phyloP scores from a whole-genome alignment of 2,797 vertebrate species.

The Cygnus olor region DNA sequence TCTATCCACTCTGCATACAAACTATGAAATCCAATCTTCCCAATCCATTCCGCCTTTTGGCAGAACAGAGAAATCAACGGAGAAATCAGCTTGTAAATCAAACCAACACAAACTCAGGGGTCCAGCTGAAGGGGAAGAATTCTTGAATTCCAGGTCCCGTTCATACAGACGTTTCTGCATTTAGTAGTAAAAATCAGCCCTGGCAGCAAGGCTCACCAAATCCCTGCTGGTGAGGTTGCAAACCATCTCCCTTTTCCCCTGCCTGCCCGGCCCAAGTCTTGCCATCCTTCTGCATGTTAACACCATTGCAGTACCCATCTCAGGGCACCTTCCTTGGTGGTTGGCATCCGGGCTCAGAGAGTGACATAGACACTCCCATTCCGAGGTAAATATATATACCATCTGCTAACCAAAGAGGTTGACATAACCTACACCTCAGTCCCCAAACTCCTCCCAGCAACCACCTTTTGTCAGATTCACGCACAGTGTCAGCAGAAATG shows the following conservation, averaged over 20 bases:
- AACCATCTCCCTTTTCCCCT: neutral
- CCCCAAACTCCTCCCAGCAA: neutral
- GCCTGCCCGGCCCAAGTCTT: neutral
- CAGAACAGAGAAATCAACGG: too few relatives aligned
- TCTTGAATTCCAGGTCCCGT: neutral
- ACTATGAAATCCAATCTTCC: neutral
- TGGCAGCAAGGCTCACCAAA: neutral
- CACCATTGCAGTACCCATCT: neutral
- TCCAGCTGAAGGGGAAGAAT: neutral
- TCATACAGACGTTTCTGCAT: neutral
- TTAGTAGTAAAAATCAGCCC: neutral
- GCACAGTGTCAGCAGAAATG: fast-evolving
- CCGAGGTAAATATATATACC: neutral
- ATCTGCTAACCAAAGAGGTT: fast-evolving
- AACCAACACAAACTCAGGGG: neutral
- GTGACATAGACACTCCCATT: fast-evolving
- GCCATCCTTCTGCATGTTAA: fast-evolving
- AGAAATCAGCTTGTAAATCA: neutral
- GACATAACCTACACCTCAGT: neutral
- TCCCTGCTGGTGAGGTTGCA: neutral
- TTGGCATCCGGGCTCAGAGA: fast-evolving
- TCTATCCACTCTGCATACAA: neutral
- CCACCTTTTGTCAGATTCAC: fast-evolving
- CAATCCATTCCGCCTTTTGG: too few relatives aligned
- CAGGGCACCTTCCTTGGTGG: neutral